Conservation (phyloP, 1,140 invertebrate genomes). For the Gonatopus flavifemur region DNA sequence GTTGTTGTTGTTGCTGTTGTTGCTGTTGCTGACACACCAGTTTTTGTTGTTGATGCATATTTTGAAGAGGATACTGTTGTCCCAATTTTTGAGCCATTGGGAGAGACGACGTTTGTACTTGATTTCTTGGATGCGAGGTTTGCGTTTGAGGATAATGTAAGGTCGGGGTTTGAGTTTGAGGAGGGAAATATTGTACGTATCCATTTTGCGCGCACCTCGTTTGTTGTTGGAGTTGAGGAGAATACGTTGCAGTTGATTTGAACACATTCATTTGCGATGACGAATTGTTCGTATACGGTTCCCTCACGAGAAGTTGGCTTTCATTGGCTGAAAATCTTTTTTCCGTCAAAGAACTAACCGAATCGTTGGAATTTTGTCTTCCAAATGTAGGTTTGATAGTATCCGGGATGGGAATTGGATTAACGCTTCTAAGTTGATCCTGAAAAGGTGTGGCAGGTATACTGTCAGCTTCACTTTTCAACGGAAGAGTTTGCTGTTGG, state of each 20-base stretch:
- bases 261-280: slow-evolving; percentile 9
- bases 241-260: slow-evolving; percentile 28
- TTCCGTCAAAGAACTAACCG: slow-evolving; percentile 27
- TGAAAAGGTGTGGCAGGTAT: slow-evolving; percentile 52
- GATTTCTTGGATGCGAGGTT: slow-evolving; percentile 42
- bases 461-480: slow-evolving; percentile 53
- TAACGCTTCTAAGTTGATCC: slow-evolving; percentile 51
- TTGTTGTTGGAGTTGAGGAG: slow-evolving; percentile 44
- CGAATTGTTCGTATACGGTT: slow-evolving; percentile 23
- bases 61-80: slow-evolving; percentile 47
- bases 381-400: slow-evolving; percentile 28
- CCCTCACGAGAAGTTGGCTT: slow-evolving; percentile 34
- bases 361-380: slow-evolving; percentile 41
- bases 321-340: slow-evolving; percentile 31
- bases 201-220: slow-evolving; percentile 48
- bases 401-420: slow-evolving; percentile 34
- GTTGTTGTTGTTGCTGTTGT: slow-evolving; percentile 4
- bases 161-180: slow-evolving; percentile 14
- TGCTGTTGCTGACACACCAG: slow-evolving; percentile 34
- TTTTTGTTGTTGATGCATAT: slow-evolving; percentile 43
- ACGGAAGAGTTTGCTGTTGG: slow-evolving; percentile 53
- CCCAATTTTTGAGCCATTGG: slow-evolving; percentile 48
- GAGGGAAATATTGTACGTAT: slow-evolving; percentile 36
- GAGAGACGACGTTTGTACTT: slow-evolving; percentile 35
- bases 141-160: slow-evolving; percentile 45